Evolutionary conservation across 92 coral and sea anemone genomes (phyloP).

Genomic region (Scolanthus callimorphus): DNA sequence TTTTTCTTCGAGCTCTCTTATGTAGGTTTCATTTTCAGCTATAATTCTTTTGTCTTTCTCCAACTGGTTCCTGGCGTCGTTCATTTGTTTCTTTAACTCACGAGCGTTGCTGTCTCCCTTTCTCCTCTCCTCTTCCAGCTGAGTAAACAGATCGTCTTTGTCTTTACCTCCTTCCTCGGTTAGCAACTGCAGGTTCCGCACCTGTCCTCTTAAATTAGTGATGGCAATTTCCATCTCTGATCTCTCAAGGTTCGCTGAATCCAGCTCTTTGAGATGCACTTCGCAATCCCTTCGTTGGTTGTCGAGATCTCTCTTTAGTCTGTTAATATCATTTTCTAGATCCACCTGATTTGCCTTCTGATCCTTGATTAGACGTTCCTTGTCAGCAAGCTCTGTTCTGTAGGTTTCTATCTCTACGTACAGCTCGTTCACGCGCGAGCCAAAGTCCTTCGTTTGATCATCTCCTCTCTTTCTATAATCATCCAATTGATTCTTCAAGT

Average conservation of each 20-base stretch:
- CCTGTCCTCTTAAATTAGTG: slow-evolving; percentile 63
- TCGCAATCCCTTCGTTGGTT: slow-evolving; percentile 54
- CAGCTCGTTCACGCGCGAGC: slow-evolving; percentile 54
- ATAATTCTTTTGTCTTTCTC: slow-evolving; percentile 56
- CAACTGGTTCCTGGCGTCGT: slow-evolving; percentile 49
- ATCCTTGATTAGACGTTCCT: slow-evolving; percentile 66
- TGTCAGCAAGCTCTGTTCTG: slow-evolving; percentile 59
- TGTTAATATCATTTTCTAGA: slow-evolving; percentile 60
- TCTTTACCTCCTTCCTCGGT: slow-evolving; percentile 69
- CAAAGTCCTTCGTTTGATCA: slow-evolving; percentile 75
- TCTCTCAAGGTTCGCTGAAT: slow-evolving; percentile 50
- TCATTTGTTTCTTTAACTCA: slow-evolving; percentile 59
- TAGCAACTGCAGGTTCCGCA: slow-evolving; percentile 61
- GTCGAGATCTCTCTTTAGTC: slow-evolving; percentile 51
- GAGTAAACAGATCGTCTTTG: slow-evolving; percentile 55
- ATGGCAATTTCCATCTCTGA: slow-evolving; percentile 77
- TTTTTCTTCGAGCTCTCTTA: slow-evolving; percentile 63
- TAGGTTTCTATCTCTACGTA: slow-evolving; percentile 65
- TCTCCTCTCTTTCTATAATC: slow-evolving; percentile 79
- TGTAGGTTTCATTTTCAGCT: slow-evolving; percentile 55
- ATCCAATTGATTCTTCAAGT: slow-evolving; percentile 52
- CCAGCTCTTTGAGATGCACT: slow-evolving; percentile 53
- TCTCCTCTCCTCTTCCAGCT: slow-evolving; percentile 54
- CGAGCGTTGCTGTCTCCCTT: slow-evolving; percentile 56
- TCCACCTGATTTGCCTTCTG: slow-evolving; percentile 46